Conservation (phyloP, 2,888 invertebrate genomes). For the Steinernema hermaphroditum region DNA sequence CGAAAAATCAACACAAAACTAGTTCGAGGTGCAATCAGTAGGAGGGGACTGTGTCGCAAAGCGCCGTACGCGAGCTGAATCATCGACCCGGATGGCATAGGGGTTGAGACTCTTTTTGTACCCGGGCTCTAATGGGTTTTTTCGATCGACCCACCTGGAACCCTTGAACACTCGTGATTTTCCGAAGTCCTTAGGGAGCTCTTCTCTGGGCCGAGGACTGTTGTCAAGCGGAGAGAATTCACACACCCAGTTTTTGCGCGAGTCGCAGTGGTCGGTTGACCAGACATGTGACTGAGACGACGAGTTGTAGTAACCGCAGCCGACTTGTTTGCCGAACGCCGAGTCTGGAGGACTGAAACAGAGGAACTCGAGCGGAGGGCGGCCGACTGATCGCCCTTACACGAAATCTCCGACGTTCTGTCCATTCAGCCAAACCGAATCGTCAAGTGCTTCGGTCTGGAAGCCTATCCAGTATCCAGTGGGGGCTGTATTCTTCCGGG, state of each 20-base stretch:
- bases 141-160: neutral
- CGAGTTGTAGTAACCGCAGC: conserved; percentile 15
- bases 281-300: neutral
- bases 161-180: conserved; percentile 1
- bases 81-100: neutral
- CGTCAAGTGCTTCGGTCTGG: conserved; percentile 1
- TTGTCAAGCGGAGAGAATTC: conserved; percentile 33
- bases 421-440: conserved; percentile 25
- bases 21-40: conserved; percentile 25
- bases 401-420: conserved; percentile 18
- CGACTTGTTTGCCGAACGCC: conserved; percentile 5
- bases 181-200: conserved; percentile 25
- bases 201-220: conserved; percentile 6
- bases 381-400: neutral
- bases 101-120: too few relatives aligned
- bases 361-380: too few relatives aligned
- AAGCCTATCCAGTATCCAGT: conserved; percentile 31
- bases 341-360: conserved; percentile 18
- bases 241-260: conserved; percentile 31
- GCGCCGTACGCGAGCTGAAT: neutral
- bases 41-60: conserved; percentile 11
- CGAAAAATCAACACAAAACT: conserved; percentile 26
- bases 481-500: neutral
- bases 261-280: neutral
- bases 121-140: too few relatives aligned